A percentile compares a stretch with the other conserved stretches of the same genome.
Conservation (phyloP, 2,113 vertebrate genomes). For the Eclectus roratus region DNA sequence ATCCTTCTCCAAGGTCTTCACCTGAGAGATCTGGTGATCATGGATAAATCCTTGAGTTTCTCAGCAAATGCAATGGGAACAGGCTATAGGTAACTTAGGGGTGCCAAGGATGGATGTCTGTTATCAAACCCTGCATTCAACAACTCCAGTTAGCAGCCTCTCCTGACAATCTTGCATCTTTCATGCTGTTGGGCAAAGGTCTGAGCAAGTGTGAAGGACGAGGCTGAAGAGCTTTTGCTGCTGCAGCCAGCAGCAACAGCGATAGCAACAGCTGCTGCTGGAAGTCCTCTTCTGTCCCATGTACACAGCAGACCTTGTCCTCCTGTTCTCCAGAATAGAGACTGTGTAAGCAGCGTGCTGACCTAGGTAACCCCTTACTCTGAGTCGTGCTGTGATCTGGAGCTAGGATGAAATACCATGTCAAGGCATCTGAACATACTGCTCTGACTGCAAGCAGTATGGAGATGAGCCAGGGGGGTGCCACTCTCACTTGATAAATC, state of each 20-base stretch:
- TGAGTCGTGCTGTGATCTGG: neutral
- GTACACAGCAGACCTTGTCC: accelerated
- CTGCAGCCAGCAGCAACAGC: neutral
- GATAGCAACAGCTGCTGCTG: neutral
- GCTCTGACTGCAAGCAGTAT: neutral
- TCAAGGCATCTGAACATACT: neutral
- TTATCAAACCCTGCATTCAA: neutral
- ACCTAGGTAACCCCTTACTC: neutral
- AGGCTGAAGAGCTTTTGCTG: neutral
- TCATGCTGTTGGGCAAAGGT: neutral
- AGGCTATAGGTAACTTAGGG: neutral
- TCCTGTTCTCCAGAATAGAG: neutral
- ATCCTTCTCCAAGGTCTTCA: too few relatives aligned
- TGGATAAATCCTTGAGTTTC: too few relatives aligned
- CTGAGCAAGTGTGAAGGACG: neutral
- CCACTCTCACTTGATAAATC: neutral
- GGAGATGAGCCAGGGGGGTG: neutral
- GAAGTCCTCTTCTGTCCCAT: neutral
- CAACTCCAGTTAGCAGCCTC: neutral
- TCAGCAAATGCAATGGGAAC: too few relatives aligned
- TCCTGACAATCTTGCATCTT: neutral
- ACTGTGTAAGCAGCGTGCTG: neutral
- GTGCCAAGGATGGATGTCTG: neutral
- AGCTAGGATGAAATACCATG: neutral
- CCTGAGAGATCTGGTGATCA: too few relatives aligned